Conservation (phyloP, 2,113 vertebrate genomes). For the Siniperca knerii region DNA sequence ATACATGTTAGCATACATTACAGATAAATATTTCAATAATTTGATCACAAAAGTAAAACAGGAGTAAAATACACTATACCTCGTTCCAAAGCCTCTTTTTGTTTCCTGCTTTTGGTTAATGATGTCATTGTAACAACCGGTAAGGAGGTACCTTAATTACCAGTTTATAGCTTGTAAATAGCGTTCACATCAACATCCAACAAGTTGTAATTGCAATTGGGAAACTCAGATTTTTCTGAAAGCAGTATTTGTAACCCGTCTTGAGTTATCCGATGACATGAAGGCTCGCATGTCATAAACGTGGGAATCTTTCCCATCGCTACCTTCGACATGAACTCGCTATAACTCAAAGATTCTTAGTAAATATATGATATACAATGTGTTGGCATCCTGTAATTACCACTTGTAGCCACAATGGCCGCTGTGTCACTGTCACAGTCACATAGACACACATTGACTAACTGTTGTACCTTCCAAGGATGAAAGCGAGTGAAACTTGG, state of each 20-base stretch:
- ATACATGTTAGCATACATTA: too few species aligned
- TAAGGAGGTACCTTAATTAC: not conserved
- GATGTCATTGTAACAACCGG: not conserved
- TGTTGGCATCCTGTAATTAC: not conserved
- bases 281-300: too few species aligned
- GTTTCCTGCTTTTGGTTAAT: not conserved
- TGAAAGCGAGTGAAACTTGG: not conserved
- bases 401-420: not conserved
- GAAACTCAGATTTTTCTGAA: too few species aligned
- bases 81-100: not conserved
- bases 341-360: not conserved
- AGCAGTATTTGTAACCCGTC: too few species aligned
- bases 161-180: not conserved
- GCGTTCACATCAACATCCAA: too few species aligned
- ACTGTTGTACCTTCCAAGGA: too few species aligned
- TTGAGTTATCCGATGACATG: too few species aligned
- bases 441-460: not conserved
- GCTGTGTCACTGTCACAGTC: not conserved
- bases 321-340: not conserved
- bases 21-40: not conserved
- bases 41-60: not conserved
- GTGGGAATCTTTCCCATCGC: too few species aligned
- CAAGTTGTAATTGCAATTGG: not conserved
- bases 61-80: not conserved
- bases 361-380: not conserved